A percentile compares a stretch with the other conserved stretches of the same genome.
Evolutionary conservation across 2,113 vertebrate genomes (phyloP).

Genomic region (Grammomys dolichurus): DNA sequence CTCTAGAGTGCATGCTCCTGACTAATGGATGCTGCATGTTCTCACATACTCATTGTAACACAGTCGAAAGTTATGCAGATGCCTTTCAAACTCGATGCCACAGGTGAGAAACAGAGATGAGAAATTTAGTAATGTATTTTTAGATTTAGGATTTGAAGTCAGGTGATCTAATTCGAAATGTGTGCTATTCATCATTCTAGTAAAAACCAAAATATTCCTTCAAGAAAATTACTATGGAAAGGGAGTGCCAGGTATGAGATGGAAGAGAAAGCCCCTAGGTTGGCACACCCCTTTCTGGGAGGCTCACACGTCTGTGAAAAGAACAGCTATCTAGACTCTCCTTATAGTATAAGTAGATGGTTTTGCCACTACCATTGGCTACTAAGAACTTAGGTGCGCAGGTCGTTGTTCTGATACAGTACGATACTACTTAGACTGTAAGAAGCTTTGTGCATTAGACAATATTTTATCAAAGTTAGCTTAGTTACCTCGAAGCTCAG

Average conservation of each 20-base stretch:
- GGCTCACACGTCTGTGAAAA: neutral
- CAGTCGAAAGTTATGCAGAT: slow-evolving; percentile 1
- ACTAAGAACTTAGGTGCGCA: neutral
- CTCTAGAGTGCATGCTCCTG: neutral
- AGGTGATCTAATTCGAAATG: neutral
- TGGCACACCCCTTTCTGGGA: neutral
- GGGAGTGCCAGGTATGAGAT: neutral
- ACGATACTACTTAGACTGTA: neutral
- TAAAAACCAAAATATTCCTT: neutral
- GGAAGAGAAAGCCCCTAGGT: neutral
- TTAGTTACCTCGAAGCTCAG: neutral
- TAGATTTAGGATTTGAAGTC: neutral
- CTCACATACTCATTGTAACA: neutral
- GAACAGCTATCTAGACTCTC: slow-evolving; percentile 33
- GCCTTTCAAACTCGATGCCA: neutral
- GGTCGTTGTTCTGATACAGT: neutral
- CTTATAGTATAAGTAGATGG: neutral
- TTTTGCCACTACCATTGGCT: neutral
- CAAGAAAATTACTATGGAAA: slow-evolving; percentile 3
- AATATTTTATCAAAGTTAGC: slow-evolving; percentile 49
- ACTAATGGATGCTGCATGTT: neutral
- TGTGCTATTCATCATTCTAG: neutral
- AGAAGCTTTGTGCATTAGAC: neutral
- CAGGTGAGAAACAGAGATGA: neutral
- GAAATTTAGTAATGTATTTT: neutral